Evolutionary conservation across 2,113 vertebrate genomes (phyloP), one percentile per base, ranked within the genome.

Genomic region (Platysteira castanea): DNA sequence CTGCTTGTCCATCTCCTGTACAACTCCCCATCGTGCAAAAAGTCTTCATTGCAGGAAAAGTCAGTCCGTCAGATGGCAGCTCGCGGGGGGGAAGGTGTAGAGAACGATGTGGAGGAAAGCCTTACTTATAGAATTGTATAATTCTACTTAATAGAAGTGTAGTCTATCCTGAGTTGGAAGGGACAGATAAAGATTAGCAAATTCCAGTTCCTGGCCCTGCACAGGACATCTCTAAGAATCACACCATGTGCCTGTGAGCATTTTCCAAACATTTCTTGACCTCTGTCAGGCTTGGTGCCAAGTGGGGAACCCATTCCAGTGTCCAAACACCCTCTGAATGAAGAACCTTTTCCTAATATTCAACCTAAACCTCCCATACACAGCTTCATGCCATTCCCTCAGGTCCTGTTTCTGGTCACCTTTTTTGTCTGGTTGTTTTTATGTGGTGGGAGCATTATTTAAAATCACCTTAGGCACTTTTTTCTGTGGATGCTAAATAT

Each of bases 1-100:
- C 24, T 42, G 27, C 54, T 76, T 0, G 1, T 33, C 61, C 21
- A 1, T 24, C 9, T 46, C 23, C 64, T 2, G 0, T 13, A 7
- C 6, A 30, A 12, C 35, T 71, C 3, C 31, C 35, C 28, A 8
- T 42, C 28, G 2, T 65, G 35, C 20, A 16, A 52, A 59, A 27
- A 18, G 26, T 13, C 31, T 19, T 22, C 12, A 10, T 21, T 31
- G 35, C 13, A 39, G 60, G 47, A 57, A 42, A 20, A 30, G 19
- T 3, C 21, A 17, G 31, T 63, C 26, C 7, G 11, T 59, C 37
- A 13, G 23, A 2, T 52, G 69, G 52, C 24, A 31, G 6, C 50
- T 81, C 3, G 0, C 3, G 3, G 21, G 22, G 22, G 46, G 15
- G 31, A 33, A 2, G 1, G 71, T 49, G 73, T 49, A 20, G 42